Base-by-base conservation (phyloP, 1,140 invertebrate species). In the Pseudomyrmex flavicornis region DNA sequence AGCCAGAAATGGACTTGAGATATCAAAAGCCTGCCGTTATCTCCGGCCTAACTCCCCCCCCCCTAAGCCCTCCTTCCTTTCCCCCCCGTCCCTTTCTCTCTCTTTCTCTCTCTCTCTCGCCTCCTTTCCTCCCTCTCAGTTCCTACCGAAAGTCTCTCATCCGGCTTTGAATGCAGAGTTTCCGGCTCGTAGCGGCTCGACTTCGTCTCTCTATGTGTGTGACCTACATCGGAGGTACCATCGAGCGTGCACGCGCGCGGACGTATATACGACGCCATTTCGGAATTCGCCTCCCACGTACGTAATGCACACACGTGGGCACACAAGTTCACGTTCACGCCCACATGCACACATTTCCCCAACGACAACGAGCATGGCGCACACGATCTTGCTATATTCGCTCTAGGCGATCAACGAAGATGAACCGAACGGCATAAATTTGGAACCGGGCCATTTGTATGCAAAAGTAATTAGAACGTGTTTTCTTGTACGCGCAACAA, bases 171-270 rank as follows among this genome's bases (percentile, higher is more conserved):
- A 91, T 87, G 86, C 83, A 73, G 72, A 90, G 86, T 80, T 89
- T 90, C 88, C 89, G 82, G 75, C 86, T 89, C 75, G 87, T 84
- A 66, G 77, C 62, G 62, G 59, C 72, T 79, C 76, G 80, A 86
- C 83, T 79, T 86, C 84, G 84, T 76, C 50, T 10, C 50, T 10
- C 80, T 77, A 85, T 90, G 90, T 76, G 77, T 82, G 85, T 90
- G 91, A 86, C 88, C 90, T 87, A 90, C 74, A 89, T 90, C 77
- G 54, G 52, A 85, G 87, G 86, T 89, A 87, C 80, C 83, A 91
- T 90, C 80, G 85, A 63, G 58, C 88, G 79, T 80, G 66, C 77
- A 54, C 62, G 63, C 52, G 62, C 73, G 73, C 58, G 63, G 66
- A 80, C 66, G 66, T 72, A 61, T 61, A 69, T 50, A 35, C 35